Base-by-base conservation (phyloP, 1,140 invertebrate species). In the Drosophila kurseongensis region DNA sequence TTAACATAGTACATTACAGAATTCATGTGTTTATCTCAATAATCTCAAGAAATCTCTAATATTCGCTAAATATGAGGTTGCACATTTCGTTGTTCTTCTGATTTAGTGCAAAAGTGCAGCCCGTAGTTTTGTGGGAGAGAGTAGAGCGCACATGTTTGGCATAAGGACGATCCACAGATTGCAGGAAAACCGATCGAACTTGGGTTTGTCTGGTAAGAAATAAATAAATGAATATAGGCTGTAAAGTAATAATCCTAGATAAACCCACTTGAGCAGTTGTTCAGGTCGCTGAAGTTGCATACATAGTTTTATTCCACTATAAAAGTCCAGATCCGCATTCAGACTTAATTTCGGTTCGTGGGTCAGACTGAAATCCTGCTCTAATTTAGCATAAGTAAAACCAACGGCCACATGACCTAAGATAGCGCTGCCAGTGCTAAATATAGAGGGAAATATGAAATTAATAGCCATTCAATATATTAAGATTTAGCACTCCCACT, bases 61-160 rank as follows among this genome's bases (percentile, higher is more conserved):
- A 42, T 29, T 73, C 32, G 12, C n/a, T 52, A 12, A 73, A 66
- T 52, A 92, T 90, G 13, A 79, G 5, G 78, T 92, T 93, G 85
- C 96, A 97, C 94, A 97, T 96, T 90, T 97, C 95, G 90, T 95
- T 96, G 88, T 97, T 97, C 90, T 97, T 97, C 72, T 93, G 93
- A 88, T 97, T 97, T 12, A 97, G 93, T 2, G 95, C 93, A 86
- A 97, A 97, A 0, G 96, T 96, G 76, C 93, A 94, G 1, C 96
- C 96, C 4, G 96, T 94, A 10, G 95, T 76, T 57, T 85, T 92
- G 32, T 80, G 75, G 0, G 62, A 52, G 8, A 40, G 45, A 32
- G 59, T 79, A 10, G 75, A 78, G 23, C 57, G 54, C 23, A 91
- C 74, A 48, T 80, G 71, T 59, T 91, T 90, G 12, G 56, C 75